Evolutionary conservation across 2,113 vertebrate species (phyloP).

Genomic region (Calonectris borealis): DNA sequence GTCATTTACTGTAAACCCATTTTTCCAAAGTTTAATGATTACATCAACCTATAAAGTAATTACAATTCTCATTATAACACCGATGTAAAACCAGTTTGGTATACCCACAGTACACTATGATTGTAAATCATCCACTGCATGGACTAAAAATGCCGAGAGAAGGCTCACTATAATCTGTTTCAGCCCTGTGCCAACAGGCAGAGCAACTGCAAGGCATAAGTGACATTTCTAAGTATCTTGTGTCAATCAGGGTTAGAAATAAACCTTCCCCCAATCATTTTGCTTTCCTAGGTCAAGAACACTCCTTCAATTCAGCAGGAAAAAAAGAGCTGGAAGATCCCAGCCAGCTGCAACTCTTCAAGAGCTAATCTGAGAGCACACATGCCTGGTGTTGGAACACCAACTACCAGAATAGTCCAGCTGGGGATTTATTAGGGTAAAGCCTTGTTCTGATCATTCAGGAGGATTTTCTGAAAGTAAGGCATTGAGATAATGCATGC

Average conservation of each 20-base stretch:
- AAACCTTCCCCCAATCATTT: background rate
- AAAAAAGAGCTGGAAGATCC: background rate
- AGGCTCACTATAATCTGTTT: background rate
- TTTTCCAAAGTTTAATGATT: slow-evolving; percentile 93
- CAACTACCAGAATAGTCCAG: slow-evolving; percentile 1
- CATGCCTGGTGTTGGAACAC: background rate
- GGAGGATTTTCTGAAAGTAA: background rate
- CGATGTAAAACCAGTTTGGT: background rate
- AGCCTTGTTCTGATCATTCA: background rate
- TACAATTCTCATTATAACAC: background rate
- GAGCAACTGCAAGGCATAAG: background rate
- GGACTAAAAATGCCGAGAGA: background rate
- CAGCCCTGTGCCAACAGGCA: background rate
- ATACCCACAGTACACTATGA: background rate
- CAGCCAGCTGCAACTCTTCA: slow-evolving; percentile 34
- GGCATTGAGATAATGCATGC: background rate
- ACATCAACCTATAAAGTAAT: slow-evolving; percentile 83
- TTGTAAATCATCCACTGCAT: background rate
- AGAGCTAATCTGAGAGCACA: background rate
- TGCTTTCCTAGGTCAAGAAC: background rate
- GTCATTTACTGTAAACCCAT: slow-evolving; percentile 92
- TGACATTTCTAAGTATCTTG: background rate
- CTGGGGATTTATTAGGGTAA: background rate
- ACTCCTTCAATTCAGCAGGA: background rate
- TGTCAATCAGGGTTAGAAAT: background rate